Conservation (phyloP, 2,113 vertebrate genomes). For the Notothenia rossii region DNA sequence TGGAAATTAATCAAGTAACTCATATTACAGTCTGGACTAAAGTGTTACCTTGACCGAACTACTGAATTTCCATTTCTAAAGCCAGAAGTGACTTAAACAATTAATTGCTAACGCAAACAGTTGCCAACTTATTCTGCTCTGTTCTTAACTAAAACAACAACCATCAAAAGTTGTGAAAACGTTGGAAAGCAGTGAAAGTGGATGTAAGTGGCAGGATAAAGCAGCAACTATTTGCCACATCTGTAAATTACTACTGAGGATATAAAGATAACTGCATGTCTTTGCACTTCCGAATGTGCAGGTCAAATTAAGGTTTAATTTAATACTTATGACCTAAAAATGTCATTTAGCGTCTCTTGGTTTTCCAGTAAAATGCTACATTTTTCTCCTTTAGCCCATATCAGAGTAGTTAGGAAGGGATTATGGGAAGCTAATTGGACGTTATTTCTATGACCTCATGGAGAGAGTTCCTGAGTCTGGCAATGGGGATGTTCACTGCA, state of each 20-base stretch:
- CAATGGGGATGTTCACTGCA: conserved; percentile 33
- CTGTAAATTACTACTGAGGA: background rate
- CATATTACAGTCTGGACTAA: background rate
- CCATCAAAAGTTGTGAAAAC: background rate
- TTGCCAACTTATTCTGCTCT: background rate
- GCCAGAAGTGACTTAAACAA: background rate
- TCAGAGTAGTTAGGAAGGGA: conserved; percentile 40
- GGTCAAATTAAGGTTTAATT: background rate
- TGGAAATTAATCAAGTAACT: background rate
- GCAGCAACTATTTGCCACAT: background rate
- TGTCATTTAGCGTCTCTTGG: background rate
- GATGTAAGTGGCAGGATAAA: background rate
- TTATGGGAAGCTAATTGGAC: conserved; percentile 58
- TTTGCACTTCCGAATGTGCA: background rate
- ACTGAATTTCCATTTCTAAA: no score
- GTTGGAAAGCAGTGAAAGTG: no score
- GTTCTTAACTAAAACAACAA: background rate
- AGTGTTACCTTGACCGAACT: background rate
- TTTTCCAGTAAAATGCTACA: conserved; percentile 36
- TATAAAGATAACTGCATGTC: background rate
- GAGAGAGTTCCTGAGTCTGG: conserved; percentile 61
- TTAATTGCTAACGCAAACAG: background rate
- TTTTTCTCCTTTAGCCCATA: conserved; percentile 12
- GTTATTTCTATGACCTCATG: conserved; percentile 63
- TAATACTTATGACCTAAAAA: background rate